Percentiles rank a stretch among this genome's conserved stretches.
Evolutionary conservation across 2,888 invertebrate genomes (phyloP).

Genomic region (Apodemia duryi): DNA sequence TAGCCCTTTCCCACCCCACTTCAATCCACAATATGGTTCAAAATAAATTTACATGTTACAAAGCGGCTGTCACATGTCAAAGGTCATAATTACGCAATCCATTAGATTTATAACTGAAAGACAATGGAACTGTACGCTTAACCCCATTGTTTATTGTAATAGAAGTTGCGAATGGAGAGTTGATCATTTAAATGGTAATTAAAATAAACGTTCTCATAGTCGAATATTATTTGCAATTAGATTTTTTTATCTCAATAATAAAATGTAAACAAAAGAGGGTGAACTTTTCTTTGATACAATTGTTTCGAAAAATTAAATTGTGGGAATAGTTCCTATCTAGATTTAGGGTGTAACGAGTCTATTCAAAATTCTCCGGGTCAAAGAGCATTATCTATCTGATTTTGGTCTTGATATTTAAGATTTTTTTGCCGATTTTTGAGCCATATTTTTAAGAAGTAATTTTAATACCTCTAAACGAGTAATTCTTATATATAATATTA

Average conservation of each 20-base stretch:
- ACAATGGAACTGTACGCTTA: slow-evolving; percentile 59
- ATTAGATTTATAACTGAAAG: slow-evolving; percentile 74
- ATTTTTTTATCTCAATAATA: slow-evolving; percentile 41
- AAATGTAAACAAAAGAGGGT: slow-evolving; percentile 46
- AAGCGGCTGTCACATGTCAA: slow-evolving; percentile 74
- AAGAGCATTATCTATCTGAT: too few relatives aligned
- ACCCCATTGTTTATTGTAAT: slow-evolving; percentile 60
- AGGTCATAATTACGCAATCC: slow-evolving; percentile 69
- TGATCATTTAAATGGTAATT: slow-evolving; percentile 74
- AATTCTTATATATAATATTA: too few relatives aligned
- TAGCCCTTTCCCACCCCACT: slow-evolving; percentile 66
- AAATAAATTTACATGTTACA: slow-evolving; percentile 70
- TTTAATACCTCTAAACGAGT: too few relatives aligned
- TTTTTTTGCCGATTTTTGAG: too few relatives aligned
- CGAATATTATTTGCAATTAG: slow-evolving; percentile 57
- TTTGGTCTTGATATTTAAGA: too few relatives aligned
- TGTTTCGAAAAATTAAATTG: too few relatives aligned
- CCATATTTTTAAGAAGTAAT: too few relatives aligned
- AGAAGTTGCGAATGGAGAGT: slow-evolving; percentile 47
- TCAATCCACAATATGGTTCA: slow-evolving; percentile 46
- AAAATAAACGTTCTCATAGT: slow-evolving; percentile 69
- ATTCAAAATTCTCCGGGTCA: too few relatives aligned
- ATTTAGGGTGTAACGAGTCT: too few relatives aligned
- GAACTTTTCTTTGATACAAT: slow-evolving; percentile 32
- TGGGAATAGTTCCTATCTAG: too few relatives aligned